Conservation (phyloP, 2,113 vertebrate genomes). For the Lophius piscatorius region DNA sequence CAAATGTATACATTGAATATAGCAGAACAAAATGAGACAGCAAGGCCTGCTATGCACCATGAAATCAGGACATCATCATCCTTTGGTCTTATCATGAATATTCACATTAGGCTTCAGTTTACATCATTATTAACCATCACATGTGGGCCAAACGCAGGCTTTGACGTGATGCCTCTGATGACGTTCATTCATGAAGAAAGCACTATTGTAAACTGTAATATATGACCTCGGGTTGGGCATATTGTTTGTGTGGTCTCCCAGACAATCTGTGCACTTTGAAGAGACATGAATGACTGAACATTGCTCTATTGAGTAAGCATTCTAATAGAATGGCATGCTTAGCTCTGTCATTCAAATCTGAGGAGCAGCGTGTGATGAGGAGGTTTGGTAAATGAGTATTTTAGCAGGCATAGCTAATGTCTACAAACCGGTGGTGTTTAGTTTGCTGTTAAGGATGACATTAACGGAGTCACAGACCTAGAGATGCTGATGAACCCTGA, state of each 20-base stretch:
- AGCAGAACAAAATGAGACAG: constrained; percentile 57
- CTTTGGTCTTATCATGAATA: constrained; percentile 58
- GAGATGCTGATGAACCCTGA: constrained; percentile 81
- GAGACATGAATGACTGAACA: constrained; percentile 70
- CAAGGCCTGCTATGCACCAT: constrained; percentile 56
- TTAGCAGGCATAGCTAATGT: constrained; percentile 76
- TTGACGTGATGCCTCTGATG: constrained; percentile 56
- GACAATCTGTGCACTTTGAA: constrained; percentile 56
- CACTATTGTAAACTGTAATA: constrained; percentile 71
- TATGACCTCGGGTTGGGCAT: constrained; percentile 59
- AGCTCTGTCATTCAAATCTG: constrained; percentile 75
- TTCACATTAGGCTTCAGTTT: constrained; percentile 51
- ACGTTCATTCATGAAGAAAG: constrained; percentile 52
- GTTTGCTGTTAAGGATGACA: constrained; percentile 75
- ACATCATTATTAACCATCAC: constrained; percentile 40
- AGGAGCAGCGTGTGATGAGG: constrained; percentile 64
- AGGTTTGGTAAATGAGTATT: constrained; percentile 74
- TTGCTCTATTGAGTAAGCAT: constrained; percentile 66
- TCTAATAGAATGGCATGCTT: constrained; percentile 74
- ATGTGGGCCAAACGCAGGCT: constrained; percentile 44
- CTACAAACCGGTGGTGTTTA: constrained; percentile 76
- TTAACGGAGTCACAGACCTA: constrained; percentile 79
- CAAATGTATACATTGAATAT: constrained; percentile 72
- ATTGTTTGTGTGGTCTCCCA: constrained; percentile 62
- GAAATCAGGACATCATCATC: constrained; percentile 65